Base-by-base conservation (phyloP, 1,140 invertebrate genomes). In the Chrysomallon squamiferum region DNA sequence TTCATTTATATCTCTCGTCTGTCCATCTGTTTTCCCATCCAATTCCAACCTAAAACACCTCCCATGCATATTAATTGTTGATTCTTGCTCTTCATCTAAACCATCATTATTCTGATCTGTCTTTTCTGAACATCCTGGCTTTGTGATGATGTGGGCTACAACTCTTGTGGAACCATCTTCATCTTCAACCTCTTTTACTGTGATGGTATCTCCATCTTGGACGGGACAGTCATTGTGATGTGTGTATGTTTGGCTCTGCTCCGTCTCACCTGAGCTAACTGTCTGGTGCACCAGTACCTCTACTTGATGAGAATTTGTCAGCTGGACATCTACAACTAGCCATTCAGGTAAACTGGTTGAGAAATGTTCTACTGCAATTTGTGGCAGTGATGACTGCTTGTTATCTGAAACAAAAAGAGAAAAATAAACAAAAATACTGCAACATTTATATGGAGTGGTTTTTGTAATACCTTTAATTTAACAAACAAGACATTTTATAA, bases 211-310 rank as follows among this genome's bases (percentile, higher is more conserved):
- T 3, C 59, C 50, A 5, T 54, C 47, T 38, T 61, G 25, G 6
- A 33, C 32, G n/a, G 32, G 38, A 38, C 45, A 27, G 29, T 49
- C 43, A 7, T 6, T n/a, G 27, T 27, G 25, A 29, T 25, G 60
- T 5, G 32, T 61, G 50, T 54, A 54, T 30, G 25, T 27, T 6
- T 54, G 22, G n/a, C 45, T 52, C 30, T 62, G 50, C 18, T 59
- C 33, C 11, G 62, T 54, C 13, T 43, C 38, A 30, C 30, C 15
- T 3, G 65, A 62, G 20, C 50, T 33, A 27, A 67, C 52, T 1
- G 65, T 54, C 25, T 50, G 47, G 54, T 68, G 66, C n/a, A 68
- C 66, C 38, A 68, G 60, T 11, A 68, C 66, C 43, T 68, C 66
- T 30, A 68, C 66, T 9, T 57, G 38, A 32, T 59, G 66, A 22